Evolutionary conservation across 2,113 vertebrate species (phyloP).

Genomic region (Anoplopoma fimbria): DNA sequence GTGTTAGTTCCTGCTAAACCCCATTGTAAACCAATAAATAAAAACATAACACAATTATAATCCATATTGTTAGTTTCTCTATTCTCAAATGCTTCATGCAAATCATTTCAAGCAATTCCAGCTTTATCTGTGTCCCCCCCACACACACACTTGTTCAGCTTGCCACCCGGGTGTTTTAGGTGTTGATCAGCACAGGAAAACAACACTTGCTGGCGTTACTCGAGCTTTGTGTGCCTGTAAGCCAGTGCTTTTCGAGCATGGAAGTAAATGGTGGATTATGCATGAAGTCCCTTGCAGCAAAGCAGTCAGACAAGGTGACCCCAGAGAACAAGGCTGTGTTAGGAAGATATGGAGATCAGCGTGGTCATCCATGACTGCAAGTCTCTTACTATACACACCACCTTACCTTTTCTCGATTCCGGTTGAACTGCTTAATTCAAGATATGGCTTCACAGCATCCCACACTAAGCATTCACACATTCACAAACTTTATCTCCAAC

Average conservation of each 20-base stretch:
- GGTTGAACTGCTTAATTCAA: not conserved
- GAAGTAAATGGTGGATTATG: conserved; percentile 68
- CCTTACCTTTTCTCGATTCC: conserved; percentile 16
- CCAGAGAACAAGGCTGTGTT: conserved; percentile 69
- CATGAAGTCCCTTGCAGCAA: conserved; percentile 49
- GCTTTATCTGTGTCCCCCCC: conserved; percentile 26
- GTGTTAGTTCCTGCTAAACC: conserved; percentile 24
- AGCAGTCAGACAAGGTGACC: conserved; percentile 76
- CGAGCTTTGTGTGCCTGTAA: conserved; percentile 32
- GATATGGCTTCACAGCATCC: not conserved
- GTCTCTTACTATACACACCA: conserved; percentile 30
- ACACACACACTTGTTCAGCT: not conserved
- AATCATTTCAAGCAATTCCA: conserved; percentile 36
- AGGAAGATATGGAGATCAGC: conserved; percentile 80
- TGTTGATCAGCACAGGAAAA: conserved; percentile 41
- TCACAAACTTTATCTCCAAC: not conserved
- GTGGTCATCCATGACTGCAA: conserved; percentile 72
- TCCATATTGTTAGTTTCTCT: conserved; percentile 5
- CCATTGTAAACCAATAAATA: conserved; percentile 28
- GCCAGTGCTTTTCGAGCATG: conserved; percentile 37
- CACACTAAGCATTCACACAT: conserved; percentile 13
- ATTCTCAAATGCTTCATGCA: conserved; percentile 22
- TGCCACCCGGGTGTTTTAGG: conserved; percentile 45
- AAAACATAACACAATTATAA: conserved; percentile 6
- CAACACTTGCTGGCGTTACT: conserved; percentile 28